Conservation (phyloP, 2,888 invertebrate species). For the Athalia cordata region DNA sequence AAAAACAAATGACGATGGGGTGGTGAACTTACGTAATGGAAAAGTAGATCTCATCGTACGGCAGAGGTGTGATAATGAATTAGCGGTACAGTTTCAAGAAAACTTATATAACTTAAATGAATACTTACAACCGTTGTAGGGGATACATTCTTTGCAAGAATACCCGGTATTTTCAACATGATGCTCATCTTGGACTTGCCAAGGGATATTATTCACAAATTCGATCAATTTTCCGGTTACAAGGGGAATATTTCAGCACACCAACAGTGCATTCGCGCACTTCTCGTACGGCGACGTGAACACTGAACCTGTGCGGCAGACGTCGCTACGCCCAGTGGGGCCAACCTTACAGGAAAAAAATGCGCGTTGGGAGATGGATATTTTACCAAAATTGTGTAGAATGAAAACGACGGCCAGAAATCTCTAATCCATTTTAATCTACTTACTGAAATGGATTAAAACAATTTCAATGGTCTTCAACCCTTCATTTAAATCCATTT, state of each 20-base stretch:
- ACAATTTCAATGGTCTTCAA: too few species aligned
- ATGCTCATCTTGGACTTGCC: constrained; percentile 62
- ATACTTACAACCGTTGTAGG: constrained; percentile 60
- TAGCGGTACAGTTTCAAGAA: constrained; percentile 34
- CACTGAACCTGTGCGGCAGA: constrained; percentile 40
- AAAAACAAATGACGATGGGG: constrained; percentile 36
- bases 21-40: constrained; percentile 34
- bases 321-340: constrained; percentile 31
- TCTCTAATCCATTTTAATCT: too few species aligned
- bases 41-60: constrained; percentile 25
- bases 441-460: too few species aligned
- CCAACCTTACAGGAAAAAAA: constrained; percentile 30
- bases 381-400: neutral
- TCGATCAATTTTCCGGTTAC: constrained; percentile 33
- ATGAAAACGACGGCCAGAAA: neutral
- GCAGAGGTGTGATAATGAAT: constrained; percentile 32
- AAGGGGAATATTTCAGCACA: constrained; percentile 23
- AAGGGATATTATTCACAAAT: constrained; percentile 40
- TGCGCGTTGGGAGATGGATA: constrained; percentile 27
- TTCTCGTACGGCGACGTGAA: constrained; percentile 66
- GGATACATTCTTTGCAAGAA: constrained; percentile 61
- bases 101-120: constrained; percentile 49
- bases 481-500: too few species aligned
- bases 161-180: constrained; percentile 65
- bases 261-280: constrained; percentile 62